These are phyloP conservation scores for Volucella inanis DNA, from an alignment of 2,888 invertebrate genomes.

Conservation along the genomic window DNA sequence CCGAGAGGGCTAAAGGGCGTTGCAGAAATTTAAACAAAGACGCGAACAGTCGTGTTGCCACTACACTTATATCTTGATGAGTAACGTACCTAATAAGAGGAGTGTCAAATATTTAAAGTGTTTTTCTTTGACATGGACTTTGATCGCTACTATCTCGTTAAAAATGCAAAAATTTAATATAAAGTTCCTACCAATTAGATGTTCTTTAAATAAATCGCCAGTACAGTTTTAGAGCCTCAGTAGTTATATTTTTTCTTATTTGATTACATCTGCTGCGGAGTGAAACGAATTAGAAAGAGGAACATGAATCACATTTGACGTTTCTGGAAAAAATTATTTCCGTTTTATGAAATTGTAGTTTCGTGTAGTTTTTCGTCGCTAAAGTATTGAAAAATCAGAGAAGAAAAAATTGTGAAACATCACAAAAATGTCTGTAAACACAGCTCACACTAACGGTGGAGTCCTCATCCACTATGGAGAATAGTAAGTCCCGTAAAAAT, in stretches of 20 bases:
- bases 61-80: too few relatives aligned
- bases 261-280: constrained; percentile 10
- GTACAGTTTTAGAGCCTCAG: constrained; percentile 22
- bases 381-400: not conserved
- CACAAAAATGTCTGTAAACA: constrained; percentile 94
- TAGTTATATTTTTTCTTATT: not conserved
- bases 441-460: constrained; percentile 96
- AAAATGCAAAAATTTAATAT: not conserved
- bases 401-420: not conserved
- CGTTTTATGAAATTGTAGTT: constrained; percentile 1
- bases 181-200: not conserved
- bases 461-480: constrained; percentile 98
- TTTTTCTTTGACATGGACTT: too few relatives aligned
- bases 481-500: constrained; percentile 87
- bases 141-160: too few relatives aligned
- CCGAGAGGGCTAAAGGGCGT: too few relatives aligned
- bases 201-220: not conserved
- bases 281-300: not conserved
- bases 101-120: too few relatives aligned
- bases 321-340: constrained; percentile 55
- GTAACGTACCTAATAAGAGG: too few relatives aligned
- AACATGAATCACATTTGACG: constrained; percentile 72
- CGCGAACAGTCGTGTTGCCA: too few relatives aligned
- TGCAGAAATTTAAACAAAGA: too few relatives aligned
- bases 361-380: constrained; percentile 1